These are phyloP conservation scores for Lipophrys pholis DNA, from an alignment of 2,113 vertebrate species.

Conservation along the genomic window DNA sequence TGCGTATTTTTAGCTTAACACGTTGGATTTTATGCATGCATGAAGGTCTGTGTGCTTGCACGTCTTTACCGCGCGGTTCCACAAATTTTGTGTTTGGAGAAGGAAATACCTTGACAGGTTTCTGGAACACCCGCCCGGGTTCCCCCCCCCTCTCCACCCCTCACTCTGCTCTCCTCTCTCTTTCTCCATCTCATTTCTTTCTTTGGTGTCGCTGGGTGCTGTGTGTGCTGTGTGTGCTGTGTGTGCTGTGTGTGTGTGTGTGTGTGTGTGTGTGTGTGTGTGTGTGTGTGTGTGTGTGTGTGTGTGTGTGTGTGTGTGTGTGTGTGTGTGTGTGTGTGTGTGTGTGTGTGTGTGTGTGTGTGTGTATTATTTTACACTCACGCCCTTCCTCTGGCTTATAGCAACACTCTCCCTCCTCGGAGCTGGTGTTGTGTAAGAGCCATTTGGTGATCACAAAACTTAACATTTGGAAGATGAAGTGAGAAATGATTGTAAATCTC, in stretches of 20 bases:
- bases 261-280: slow-evolving; percentile 24
- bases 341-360: too few species aligned
- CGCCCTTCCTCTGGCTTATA: slow-evolving; percentile 71
- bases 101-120: slow-evolving; percentile 82
- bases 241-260: background rate
- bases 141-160: slow-evolving; percentile 51
- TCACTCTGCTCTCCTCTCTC: slow-evolving; percentile 58
- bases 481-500: slow-evolving; percentile 40
- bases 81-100: slow-evolving; percentile 73
- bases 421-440: slow-evolving; percentile 46
- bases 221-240: slow-evolving; percentile 19
- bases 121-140: slow-evolving; percentile 68
- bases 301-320: slow-evolving; percentile 11
- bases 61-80: slow-evolving; percentile 42
- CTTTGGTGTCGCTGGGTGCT: slow-evolving; percentile 69
- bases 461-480: slow-evolving; percentile 32
- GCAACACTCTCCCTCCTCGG: slow-evolving; percentile 45
- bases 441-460: slow-evolving; percentile 49
- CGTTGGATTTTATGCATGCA: slow-evolving; percentile 25
- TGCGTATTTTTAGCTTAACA: slow-evolving; percentile 59
- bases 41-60: slow-evolving; percentile 21
- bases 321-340: too few species aligned
- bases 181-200: slow-evolving; percentile 64
- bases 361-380: slow-evolving; percentile 76
- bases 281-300: slow-evolving; percentile 11